Conservation (phyloP, 2,113 vertebrate genomes). For the Scopus umbretta region DNA sequence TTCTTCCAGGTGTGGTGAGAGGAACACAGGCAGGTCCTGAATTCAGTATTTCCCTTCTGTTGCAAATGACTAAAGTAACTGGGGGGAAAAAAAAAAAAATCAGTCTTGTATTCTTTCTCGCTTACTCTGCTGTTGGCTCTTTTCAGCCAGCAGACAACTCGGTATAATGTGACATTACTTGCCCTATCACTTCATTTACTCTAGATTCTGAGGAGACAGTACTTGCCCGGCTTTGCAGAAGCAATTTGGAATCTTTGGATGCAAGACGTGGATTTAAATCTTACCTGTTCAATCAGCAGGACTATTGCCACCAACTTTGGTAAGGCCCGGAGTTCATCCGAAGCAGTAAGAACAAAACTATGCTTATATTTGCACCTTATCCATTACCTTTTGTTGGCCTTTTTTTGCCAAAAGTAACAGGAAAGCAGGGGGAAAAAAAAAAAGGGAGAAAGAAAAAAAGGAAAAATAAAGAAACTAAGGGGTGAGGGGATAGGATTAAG, state of each 20-base stretch:
- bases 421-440: fast-evolving
- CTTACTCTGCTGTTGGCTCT: neutral
- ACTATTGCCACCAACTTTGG: neutral
- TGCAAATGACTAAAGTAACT: neutral
- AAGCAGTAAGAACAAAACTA: neutral
- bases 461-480: neutral
- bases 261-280: neutral
- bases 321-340: neutral
- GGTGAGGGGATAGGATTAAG: fast-evolving
- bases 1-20: neutral
- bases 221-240: neutral
- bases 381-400: neutral
- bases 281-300: neutral
- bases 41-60: neutral
- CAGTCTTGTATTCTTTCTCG: neutral
- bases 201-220: neutral
- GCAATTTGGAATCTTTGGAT: neutral
- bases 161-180: neutral
- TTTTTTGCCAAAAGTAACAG: neutral
- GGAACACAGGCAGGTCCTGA: neutral
- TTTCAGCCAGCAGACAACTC: neutral
- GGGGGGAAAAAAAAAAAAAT: neutral
- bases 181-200: neutral
- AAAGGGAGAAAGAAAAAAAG: neutral
- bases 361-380: neutral